These are phyloP conservation scores for Drosophila formosana DNA, from an alignment of 2,888 invertebrate species.

Conservation along the genomic window DNA sequence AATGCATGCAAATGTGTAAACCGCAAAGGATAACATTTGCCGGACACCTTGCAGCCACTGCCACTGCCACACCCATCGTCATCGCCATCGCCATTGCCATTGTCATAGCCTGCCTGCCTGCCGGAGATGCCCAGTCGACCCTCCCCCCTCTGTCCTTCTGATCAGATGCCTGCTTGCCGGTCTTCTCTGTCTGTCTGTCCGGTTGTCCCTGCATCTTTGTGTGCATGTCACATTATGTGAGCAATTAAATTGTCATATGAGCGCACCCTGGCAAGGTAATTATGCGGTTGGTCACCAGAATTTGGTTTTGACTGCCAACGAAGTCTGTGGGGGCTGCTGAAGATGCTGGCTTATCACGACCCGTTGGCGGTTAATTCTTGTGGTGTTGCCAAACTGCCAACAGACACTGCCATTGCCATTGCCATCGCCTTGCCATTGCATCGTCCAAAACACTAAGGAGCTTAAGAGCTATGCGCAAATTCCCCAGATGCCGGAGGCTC, in stretches of 20 bases:
- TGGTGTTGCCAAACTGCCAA: constrained; percentile 45
- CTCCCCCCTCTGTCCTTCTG: background rate
- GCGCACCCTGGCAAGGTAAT: constrained; percentile 64
- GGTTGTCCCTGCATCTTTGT: constrained; percentile 39
- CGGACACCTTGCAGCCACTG: constrained; percentile 45
- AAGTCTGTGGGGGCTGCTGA: constrained; percentile 42
- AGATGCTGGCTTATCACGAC: constrained; percentile 41
- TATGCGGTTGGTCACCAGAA: constrained; percentile 60
- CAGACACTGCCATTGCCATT: constrained; percentile 5
- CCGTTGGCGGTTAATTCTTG: constrained; percentile 57
- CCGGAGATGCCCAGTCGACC: constrained; percentile 25
- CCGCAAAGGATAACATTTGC: constrained; percentile 76
- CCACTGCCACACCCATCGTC: constrained; percentile 15
- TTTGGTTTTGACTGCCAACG: constrained; percentile 40
- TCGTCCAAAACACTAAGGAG: constrained; percentile 45
- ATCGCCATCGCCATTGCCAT: constrained; percentile 21
- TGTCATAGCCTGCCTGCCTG: constrained; percentile 34
- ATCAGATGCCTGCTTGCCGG: background rate
- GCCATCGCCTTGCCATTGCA: constrained; percentile 1
- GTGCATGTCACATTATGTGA: constrained; percentile 69
- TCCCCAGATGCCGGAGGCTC: constrained; percentile 41
- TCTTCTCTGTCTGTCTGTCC: constrained; percentile 9
- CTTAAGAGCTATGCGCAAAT: constrained; percentile 51
- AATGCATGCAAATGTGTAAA: constrained; percentile 70
- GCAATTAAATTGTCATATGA: constrained; percentile 77